phyloP scores from a whole-genome alignment of 30 jellyfish, hydroid and myxozoan genomes.

The Chrysaora quinquecirrha region DNA sequence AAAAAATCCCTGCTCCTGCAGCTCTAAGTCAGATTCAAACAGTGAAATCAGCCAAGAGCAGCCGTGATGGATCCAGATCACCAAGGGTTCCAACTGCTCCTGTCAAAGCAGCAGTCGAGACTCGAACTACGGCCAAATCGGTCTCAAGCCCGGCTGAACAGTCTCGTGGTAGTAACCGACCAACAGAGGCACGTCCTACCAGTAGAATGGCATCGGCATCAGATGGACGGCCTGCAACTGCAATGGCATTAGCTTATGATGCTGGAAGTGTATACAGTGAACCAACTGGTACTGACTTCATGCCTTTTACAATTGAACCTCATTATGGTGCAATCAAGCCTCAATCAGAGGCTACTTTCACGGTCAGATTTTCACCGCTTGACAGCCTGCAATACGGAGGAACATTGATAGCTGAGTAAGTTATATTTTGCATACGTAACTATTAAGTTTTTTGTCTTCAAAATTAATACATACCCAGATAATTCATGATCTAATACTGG shows the following conservation, averaged over 20 bases:
- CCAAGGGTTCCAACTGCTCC: conserved; percentile 28
- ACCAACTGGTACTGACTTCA: conserved; percentile 29
- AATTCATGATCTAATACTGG: too few relatives aligned
- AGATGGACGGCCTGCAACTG: conserved; percentile 95
- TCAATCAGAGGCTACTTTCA: conserved; percentile 83
- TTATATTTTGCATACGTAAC: conserved; percentile 1
- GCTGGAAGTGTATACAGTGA: conserved; percentile 80
- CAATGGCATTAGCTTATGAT: conserved; percentile 83
- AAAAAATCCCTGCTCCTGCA: conserved; percentile 11
- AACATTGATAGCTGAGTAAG: conserved; percentile 76
- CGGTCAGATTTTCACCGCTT: conserved; percentile 90
- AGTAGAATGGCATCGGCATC: conserved; percentile 65
- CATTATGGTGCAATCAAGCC: conserved; percentile 56
- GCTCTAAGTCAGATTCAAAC: conserved; percentile 2
- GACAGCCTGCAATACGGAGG: conserved; percentile 78
- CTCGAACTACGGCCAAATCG: conserved; percentile 30
- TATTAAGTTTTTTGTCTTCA: too few relatives aligned
- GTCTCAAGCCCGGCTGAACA: conserved; percentile 33
- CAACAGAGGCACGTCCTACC: conserved; percentile 31
- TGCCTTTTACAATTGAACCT: conserved; percentile 91
- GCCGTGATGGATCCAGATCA: conserved; percentile 52
- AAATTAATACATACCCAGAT: too few relatives aligned
- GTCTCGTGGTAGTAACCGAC: neutral
- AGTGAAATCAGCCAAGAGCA: conserved; percentile 50
- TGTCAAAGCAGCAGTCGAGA: conserved; percentile 13